These are phyloP conservation scores for Scaptomyza hsui DNA, from an alignment of 1,140 invertebrate species.

Conservation along the genomic window DNA sequence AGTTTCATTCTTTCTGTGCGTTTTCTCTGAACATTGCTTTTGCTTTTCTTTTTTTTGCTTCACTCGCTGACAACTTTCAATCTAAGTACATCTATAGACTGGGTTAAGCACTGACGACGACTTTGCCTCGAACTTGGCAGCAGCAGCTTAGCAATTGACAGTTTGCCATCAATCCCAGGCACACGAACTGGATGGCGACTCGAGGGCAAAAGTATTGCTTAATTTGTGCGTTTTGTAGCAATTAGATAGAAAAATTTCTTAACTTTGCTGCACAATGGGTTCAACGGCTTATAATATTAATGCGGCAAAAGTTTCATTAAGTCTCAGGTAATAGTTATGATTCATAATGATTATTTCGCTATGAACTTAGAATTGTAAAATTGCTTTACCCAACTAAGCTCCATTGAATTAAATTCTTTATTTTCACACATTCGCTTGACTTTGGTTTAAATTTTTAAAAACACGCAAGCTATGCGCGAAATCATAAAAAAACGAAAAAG, in stretches of 20 bases:
- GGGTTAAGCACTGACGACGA: slow-evolving; percentile 70
- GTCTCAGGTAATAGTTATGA: slow-evolving; percentile 9
- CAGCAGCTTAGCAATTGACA: slow-evolving; percentile 70
- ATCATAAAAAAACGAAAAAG: slow-evolving; percentile 7
- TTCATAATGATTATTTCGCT: slow-evolving; percentile 1
- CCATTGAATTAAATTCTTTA: not conserved
- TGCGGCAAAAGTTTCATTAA: slow-evolving; percentile 31
- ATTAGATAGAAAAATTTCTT: slow-evolving; percentile 37
- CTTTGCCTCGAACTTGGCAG: slow-evolving; percentile 40
- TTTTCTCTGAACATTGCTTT: slow-evolving; percentile 27
- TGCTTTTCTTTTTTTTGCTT: slow-evolving; percentile 14
- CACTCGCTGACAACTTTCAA: slow-evolving; percentile 55
- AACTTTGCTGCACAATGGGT: slow-evolving; percentile 36
- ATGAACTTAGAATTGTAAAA: too few species aligned
- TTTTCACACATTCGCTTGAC: not conserved
- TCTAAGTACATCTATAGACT: slow-evolving; percentile 55
- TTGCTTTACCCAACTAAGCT: not conserved
- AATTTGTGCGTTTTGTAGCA: slow-evolving; percentile 64
- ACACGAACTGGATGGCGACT: slow-evolving; percentile 4
- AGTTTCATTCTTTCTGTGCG: slow-evolving; percentile 74
- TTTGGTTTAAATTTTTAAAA: not conserved
- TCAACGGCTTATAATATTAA: slow-evolving; percentile 20
- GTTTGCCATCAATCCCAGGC: slow-evolving; percentile 67
- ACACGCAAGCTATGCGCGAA: slow-evolving; percentile 11
- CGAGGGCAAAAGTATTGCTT: slow-evolving; percentile 39